These are phyloP conservation scores for Sciurus carolinensis DNA, from an alignment of 2,797 vertebrate species.

Conservation along the genomic window DNA sequence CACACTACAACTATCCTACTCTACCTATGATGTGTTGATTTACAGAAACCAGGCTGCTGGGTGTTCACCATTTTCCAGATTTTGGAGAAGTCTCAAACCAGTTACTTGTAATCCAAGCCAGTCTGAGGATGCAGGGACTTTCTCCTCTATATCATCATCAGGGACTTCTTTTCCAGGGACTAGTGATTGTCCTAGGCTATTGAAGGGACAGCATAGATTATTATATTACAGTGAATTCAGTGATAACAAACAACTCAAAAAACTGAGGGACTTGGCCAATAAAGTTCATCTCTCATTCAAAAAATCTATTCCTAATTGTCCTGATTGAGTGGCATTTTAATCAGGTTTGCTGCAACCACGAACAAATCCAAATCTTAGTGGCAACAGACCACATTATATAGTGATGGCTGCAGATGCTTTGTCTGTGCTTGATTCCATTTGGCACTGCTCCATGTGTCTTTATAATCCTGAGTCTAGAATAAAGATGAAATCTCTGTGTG, in stretches of 20 bases:
- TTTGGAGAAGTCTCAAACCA: neutral
- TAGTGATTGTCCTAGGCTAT: neutral
- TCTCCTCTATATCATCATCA: neutral
- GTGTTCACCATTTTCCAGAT: neutral
- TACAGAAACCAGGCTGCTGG: neutral
- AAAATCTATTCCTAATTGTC: slow-evolving; percentile 1
- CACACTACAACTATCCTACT: neutral
- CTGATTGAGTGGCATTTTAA: neutral
- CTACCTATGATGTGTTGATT: neutral
- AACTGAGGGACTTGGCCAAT: neutral
- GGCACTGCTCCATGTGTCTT: slow-evolving; percentile 27
- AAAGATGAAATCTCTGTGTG: slow-evolving; percentile 44
- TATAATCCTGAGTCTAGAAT: slow-evolving; percentile 39
- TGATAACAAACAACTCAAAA: slow-evolving; percentile 5
- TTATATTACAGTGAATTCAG: neutral
- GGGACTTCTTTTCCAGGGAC: neutral
- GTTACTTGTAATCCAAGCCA: neutral
- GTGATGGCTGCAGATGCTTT: neutral
- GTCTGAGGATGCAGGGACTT: neutral
- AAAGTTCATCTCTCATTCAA: slow-evolving; percentile 16
- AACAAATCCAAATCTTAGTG: neutral
- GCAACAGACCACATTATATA: neutral
- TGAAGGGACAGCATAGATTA: neutral
- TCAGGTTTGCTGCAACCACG: slow-evolving; percentile 1
- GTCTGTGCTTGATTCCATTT: slow-evolving; percentile 56